Percentiles rank a stretch among this genome's conserved stretches.
phyloP scores from a whole-genome alignment of 2,113 vertebrate genomes.

The Chaetodon trifascialis region DNA sequence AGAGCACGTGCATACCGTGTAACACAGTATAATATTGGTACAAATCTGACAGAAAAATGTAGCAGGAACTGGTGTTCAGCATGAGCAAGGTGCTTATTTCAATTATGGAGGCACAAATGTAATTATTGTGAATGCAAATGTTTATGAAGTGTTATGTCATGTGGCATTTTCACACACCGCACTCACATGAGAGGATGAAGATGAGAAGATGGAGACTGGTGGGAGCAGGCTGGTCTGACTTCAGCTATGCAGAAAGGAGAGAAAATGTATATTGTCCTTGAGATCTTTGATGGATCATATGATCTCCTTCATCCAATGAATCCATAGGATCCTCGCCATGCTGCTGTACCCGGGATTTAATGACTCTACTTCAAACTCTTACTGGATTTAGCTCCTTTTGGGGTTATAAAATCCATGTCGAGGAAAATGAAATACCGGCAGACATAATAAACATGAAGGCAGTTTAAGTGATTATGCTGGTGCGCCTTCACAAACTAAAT shows the following conservation, averaged over 20 bases:
- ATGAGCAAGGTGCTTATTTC: neutral
- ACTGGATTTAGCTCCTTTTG: slow-evolving; percentile 45
- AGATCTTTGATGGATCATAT: slow-evolving; percentile 14
- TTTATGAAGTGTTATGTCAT: neutral
- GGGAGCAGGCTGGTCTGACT: neutral
- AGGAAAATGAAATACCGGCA: slow-evolving; percentile 68
- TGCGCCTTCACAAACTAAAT: slow-evolving; percentile 70
- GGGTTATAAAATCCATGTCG: slow-evolving; percentile 59
- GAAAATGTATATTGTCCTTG: slow-evolving; percentile 15
- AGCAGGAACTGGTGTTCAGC: neutral
- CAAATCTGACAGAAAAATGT: slow-evolving; percentile 1
- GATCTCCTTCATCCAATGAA: slow-evolving; percentile 24
- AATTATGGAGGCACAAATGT: neutral
- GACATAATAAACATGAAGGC: slow-evolving; percentile 73
- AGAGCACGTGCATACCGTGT: neutral
- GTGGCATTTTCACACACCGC: neutral
- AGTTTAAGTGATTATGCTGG: slow-evolving; percentile 76
- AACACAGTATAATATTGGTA: neutral
- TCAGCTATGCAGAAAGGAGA: neutral
- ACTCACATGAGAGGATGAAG: neutral
- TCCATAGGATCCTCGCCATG: slow-evolving; percentile 8
- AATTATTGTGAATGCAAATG: neutral
- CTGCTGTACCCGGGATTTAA: slow-evolving; percentile 36
- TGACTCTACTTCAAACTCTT: slow-evolving; percentile 45
- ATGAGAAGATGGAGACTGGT: neutral